These are phyloP conservation scores for Pantala flavescens DNA, from an alignment of 1,140 invertebrate genomes.

Conservation along the genomic window DNA sequence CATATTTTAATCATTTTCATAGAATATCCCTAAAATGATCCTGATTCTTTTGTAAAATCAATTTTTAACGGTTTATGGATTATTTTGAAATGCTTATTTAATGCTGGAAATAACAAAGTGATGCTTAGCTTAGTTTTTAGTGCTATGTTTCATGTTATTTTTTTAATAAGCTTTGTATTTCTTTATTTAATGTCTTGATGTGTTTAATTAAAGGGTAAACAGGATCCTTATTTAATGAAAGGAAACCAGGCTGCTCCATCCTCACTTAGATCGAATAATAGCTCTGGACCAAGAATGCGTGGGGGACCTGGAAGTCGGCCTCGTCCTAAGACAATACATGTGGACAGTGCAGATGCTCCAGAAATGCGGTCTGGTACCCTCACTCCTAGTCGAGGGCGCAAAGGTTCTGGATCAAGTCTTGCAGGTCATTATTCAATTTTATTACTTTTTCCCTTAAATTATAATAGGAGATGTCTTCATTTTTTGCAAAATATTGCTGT, in stretches of 20 bases:
- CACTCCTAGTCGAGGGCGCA: conserved; percentile 60
- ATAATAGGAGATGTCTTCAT: not conserved
- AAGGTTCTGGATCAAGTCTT: conserved; percentile 69
- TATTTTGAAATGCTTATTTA: no score
- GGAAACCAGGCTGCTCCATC: not conserved
- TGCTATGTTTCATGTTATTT: no score
- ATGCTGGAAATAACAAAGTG: no score
- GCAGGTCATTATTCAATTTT: conserved; percentile 42
- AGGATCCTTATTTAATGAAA: not conserved
- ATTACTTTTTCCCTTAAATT: not conserved
- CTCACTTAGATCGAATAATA: not conserved
- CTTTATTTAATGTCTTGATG: not conserved
- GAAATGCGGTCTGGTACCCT: conserved; percentile 57
- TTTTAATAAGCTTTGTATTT: no score
- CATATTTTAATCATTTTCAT: no score
- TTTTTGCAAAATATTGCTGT: conserved; percentile 17
- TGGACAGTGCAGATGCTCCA: conserved; percentile 54
- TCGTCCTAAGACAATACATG: conserved; percentile 77
- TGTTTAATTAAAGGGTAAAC: conserved; percentile 14
- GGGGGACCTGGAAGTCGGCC: conserved; percentile 39
- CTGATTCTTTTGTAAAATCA: no score
- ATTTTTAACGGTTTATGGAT: no score
- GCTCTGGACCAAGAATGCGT: not conserved
- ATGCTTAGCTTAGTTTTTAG: no score
- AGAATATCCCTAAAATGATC: no score